Conservation (phyloP, 2,888 invertebrate genomes). For the Troglohyphantes excavatus region DNA sequence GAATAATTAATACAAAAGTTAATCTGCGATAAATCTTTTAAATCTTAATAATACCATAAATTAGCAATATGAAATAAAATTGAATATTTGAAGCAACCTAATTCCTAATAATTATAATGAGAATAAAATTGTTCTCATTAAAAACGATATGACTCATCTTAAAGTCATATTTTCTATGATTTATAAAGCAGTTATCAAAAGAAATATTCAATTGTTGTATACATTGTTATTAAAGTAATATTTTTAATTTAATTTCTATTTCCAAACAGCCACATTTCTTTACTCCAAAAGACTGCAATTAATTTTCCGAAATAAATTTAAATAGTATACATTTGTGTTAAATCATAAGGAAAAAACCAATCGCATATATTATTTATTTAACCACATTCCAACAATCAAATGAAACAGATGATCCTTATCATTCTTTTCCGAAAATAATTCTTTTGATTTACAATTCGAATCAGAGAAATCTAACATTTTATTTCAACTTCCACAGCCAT, state of each 20-base stretch:
- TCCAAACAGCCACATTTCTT: neutral
- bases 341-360: slow-evolving; percentile 44
- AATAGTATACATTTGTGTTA: slow-evolving; percentile 35
- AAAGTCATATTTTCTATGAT: no score
- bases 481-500: slow-evolving; percentile 27
- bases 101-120: no score
- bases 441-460: slow-evolving; percentile 29
- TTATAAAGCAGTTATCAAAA: no score
- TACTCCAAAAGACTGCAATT: slow-evolving; percentile 22
- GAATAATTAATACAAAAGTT: no score
- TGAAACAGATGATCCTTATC: slow-evolving; percentile 7
- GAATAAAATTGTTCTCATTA: no score
- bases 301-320: neutral
- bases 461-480: slow-evolving; percentile 32
- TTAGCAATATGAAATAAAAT: no score
- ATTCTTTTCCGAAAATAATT: slow-evolving; percentile 36
- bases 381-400: slow-evolving; percentile 45
- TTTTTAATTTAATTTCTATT: neutral
- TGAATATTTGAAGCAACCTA: no score
- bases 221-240: slow-evolving; percentile 1
- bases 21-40: no score
- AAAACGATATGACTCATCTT: no score
- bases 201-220: no score
- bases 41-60: no score
- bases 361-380: neutral